Evolutionary conservation across 2,888 invertebrate genomes (phyloP), one percentile per base, ranked within the genome.

Genomic region (Agriotes lineatus): DNA sequence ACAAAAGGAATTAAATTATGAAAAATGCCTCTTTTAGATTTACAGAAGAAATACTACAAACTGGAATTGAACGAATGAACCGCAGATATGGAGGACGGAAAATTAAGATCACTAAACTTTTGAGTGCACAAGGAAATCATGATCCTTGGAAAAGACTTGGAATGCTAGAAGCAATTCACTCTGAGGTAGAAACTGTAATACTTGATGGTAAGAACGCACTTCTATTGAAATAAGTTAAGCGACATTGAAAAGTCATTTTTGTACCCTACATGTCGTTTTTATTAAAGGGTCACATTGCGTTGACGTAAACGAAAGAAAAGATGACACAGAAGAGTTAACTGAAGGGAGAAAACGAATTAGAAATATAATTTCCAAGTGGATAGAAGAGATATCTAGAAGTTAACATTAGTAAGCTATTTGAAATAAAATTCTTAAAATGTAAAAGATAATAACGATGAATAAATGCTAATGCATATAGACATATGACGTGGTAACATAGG

Each of bases 141-240:
- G 89, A 90, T 78, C 89, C 90, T 0, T 89, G 88, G 87, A 86
- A 87, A 73, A 80, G 81, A 37, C 80, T 89, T 0, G 85, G 89
- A 9, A 78, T 89, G n/a, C 77, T 86, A 9, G 81, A 86, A 74
- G 85, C 86, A n/a, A n/a, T n/a, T n/a, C n/a, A n/a, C 74, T 71
- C 68, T 1, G 67, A 71, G 52, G 14, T 50, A 39, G 62, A 62
- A 16, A 35, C 42, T 39, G 7, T 52, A 35, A 6, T 62, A 1
- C 20, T 20, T 6, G 22, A 39, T 22, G 61, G 61, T 52, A n/a
- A n/a, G n/a, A n/a, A n/a, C n/a, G n/a, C n/a, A n/a, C n/a, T n/a
- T n/a, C n/a, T n/a, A n/a, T n/a, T n/a, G n/a, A n/a, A n/a, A n/a
- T n/a, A n/a, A n/a, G n/a, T n/a, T n/a, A n/a, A n/a, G n/a, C n/a